Conservation (phyloP, 2,113 vertebrate species). For the Cathartes aura region DNA sequence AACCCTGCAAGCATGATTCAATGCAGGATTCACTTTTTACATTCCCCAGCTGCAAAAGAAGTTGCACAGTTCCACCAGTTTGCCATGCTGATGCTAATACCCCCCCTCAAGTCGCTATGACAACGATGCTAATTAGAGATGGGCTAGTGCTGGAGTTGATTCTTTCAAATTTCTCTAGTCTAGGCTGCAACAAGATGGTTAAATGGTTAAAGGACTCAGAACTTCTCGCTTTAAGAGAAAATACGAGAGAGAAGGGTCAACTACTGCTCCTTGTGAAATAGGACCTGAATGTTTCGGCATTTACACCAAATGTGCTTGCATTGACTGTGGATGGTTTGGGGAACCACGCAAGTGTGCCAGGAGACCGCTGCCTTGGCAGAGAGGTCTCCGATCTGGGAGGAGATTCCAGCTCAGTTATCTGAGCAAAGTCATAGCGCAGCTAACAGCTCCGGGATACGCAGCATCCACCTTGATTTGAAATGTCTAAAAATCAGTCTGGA, state of each 20-base stretch:
- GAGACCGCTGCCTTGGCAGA: neutral
- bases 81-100: slow-evolving; percentile 49
- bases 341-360: neutral
- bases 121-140: slow-evolving; percentile 11
- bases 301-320: neutral
- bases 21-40: slow-evolving; percentile 51
- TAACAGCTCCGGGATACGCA: rapidly evolving
- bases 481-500: neutral
- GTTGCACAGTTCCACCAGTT: slow-evolving; percentile 54
- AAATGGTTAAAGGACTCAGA: neutral
- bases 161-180: neutral
- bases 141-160: neutral
- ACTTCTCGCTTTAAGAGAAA: neutral
- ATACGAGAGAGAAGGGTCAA: neutral
- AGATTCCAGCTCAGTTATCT: neutral
- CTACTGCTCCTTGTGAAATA: neutral
- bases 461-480: neutral
- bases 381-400: neutral
- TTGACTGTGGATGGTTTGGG: neutral
- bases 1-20: slow-evolving; percentile 55
- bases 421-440: neutral
- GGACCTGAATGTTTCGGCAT: neutral
- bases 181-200: neutral
- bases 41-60: slow-evolving; percentile 71
- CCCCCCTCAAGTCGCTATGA: slow-evolving; percentile 47